Evolutionary conservation across 2,888 invertebrate genomes (phyloP).

Genomic region (Polydesmus complanatus): DNA sequence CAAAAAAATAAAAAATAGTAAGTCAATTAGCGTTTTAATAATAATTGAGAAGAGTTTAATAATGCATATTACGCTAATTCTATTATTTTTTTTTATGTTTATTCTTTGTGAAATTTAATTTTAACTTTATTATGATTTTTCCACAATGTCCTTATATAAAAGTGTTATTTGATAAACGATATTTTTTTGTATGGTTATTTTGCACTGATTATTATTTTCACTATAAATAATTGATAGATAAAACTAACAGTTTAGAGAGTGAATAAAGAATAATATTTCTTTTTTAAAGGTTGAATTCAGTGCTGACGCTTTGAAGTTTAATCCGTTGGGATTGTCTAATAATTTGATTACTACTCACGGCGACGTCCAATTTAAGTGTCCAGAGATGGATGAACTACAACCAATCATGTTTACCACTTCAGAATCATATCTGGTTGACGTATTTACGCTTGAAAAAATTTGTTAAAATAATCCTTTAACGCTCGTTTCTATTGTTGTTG

Average conservation of each 20-base stretch:
- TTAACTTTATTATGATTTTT: too few relatives aligned
- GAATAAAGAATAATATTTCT: not conserved
- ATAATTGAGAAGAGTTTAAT: too few relatives aligned
- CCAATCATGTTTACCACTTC: constrained; percentile 84
- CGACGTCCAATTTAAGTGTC: constrained; percentile 71
- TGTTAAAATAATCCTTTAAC: not conserved
- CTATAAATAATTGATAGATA: too few relatives aligned
- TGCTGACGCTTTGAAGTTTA: constrained; percentile 72
- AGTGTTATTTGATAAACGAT: too few relatives aligned
- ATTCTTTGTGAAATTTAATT: too few relatives aligned
- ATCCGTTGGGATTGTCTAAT: constrained; percentile 75
- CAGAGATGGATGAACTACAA: constrained; percentile 65
- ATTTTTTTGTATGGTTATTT: too few relatives aligned
- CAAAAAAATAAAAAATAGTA: not conserved
- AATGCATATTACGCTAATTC: too few relatives aligned
- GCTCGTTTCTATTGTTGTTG: not conserved
- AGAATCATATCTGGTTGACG: constrained; percentile 67
- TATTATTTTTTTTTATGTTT: too few relatives aligned
- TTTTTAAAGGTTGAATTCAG: constrained; percentile 69
- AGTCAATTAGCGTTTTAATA: not conserved
- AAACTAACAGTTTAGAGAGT: too few relatives aligned
- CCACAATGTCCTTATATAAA: too few relatives aligned
- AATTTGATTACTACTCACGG: constrained; percentile 69
- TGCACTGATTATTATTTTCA: too few relatives aligned
- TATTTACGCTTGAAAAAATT: not conserved